Evolutionary conservation across 2,797 vertebrate genomes (phyloP), one percentile per base, ranked within the genome.

Genomic region (Malacoctenus gilli): DNA sequence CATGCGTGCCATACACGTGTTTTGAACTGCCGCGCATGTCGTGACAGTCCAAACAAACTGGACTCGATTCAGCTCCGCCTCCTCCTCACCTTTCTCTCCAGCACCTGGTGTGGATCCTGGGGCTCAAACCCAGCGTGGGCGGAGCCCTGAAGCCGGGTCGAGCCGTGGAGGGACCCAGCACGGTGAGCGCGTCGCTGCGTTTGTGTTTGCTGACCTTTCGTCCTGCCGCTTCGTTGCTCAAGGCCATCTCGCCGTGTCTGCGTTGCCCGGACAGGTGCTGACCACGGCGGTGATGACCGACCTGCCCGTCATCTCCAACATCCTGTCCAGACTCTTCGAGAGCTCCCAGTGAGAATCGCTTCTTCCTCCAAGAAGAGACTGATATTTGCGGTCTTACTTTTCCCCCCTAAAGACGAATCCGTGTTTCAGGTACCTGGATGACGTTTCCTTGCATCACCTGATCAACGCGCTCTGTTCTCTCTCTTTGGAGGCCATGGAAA

Each of bases 201-300:
- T 15, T 37, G 14, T 7, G 12, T 8, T 40, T 14, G 8, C 6
- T 34, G 1, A 34, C 31, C 12, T 13, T 41, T 39, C 28, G 15
- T 3, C 8, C 4, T 22, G 6, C 5, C 21, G 13, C 4, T 9
- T 1, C 13, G 4, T 11, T 18, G 38, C 31, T 28, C 30, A 28
- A 4, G 4, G 20, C 1, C 2, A 0, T 3, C 13, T 21, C 35
- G 10, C 39, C 40, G 16, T 18, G 34, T 2, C 1, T 37, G 41
- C 75, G 62, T 59, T 20, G 14, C 61, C 19, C 43, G 1, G 28
- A 53, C 86, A 99, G 97, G 97, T 99, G 84, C 86, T 99, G 67
- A 99, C 97, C 54, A 99, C 97, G 40, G 97, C 97, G 1, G 97
- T 99, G 83, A 98, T 99, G 97, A 98, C 96, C 10, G 97, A 99